Percentiles rank a stretch among this genome's conserved stretches.
Evolutionary conservation across 2,113 vertebrate genomes (phyloP).

Genomic region (Propithecus coquereli): DNA sequence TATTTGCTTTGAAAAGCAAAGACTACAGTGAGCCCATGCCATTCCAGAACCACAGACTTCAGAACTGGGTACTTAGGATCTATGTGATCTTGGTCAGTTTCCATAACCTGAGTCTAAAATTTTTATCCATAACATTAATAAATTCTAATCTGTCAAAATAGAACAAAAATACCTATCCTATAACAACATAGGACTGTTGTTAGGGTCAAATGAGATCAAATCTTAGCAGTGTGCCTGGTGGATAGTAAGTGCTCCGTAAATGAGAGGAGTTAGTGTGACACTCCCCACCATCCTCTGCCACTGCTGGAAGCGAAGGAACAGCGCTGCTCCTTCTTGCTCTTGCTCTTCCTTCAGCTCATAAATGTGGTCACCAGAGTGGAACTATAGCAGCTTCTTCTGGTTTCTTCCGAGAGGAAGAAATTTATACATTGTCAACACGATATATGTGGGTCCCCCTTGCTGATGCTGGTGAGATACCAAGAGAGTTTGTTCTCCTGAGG

Average conservation of each 20-base stretch:
- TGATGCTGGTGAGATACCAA: neutral
- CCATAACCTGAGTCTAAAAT: neutral
- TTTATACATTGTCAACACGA: neutral
- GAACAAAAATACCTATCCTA: neutral
- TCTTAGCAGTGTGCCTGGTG: neutral
- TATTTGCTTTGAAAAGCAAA: constrained; percentile 17
- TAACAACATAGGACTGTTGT: neutral
- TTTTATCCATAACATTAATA: neutral
- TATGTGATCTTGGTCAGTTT: neutral
- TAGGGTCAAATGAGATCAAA: neutral
- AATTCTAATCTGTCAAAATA: neutral
- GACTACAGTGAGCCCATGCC: neutral
- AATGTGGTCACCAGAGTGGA: neutral
- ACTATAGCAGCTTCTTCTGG: neutral
- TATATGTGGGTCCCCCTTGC: too few species aligned
- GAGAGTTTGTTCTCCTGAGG: neutral
- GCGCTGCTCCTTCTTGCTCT: neutral
- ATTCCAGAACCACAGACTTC: neutral
- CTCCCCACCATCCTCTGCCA: accelerated
- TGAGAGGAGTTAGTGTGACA: neutral
- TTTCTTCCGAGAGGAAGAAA: neutral
- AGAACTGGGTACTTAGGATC: neutral
- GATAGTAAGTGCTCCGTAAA: neutral
- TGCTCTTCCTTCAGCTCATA: neutral
- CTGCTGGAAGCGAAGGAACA: neutral